Base-by-base conservation (phyloP, 2,113 vertebrate genomes). In the Drymodes brunneopygia region DNA sequence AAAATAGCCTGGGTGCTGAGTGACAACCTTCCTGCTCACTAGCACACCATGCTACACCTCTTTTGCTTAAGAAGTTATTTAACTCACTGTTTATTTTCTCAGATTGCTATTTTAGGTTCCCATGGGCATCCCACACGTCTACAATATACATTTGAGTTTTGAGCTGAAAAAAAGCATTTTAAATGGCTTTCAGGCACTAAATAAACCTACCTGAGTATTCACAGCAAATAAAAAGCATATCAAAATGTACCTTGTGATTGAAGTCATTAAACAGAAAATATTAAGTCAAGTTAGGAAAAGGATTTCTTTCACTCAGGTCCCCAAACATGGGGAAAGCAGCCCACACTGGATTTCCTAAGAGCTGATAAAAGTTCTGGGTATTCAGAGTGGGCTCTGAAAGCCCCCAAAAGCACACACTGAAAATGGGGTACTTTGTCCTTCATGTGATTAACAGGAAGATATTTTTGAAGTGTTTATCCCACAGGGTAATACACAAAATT, bases 61-160 rank as follows among this genome's bases (percentile, higher is more conserved):
- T 91, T 56, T 22, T 51, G 42, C 69, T 91, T 7, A 9, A 70
- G 47, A 77, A 90, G 36, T 72, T 90, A 75, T 22, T 93, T 85
- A 71, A 80, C 40, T 90, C 19, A 5, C 36, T 54, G 62, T 81
- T 91, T 87, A 38, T 81, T 88, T 92, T 91, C 70, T 86, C 81
- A 94, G 81, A 81, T 87, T 66, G 56, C 81, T 91, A 91, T 86
- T 91, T 89, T 50, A 18, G 77, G 69, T 62, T 87, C 89, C 73
- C 77, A 71, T 17, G 0, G 70, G 73, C 90, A 82, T 81, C 81
- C 84, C 77, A 95, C 81, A 33, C 5, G 23, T 95, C 89, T 92
- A 77, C 56, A 92, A 78, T 78, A 84, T 47, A 60, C 38, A 74
- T 58, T 44, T 66, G 31, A 56, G 64, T 62, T 81, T 81, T 38